A percentile compares a stretch with the other conserved stretches of the same genome.
Evolutionary conservation across 2,113 vertebrate genomes (phyloP).

Genomic region (Argyrosomus japonicus): DNA sequence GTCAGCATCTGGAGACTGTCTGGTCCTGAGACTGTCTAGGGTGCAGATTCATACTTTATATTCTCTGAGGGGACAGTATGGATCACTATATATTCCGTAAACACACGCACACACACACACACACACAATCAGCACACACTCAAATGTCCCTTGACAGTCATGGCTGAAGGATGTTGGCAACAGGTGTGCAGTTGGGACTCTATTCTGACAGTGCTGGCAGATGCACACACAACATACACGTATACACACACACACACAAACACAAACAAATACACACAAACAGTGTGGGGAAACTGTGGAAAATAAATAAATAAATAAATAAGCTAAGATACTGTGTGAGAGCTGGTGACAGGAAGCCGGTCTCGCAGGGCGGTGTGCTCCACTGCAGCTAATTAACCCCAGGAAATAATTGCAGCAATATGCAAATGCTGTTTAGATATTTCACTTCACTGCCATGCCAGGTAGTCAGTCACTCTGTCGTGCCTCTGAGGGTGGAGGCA

Average conservation of each 20-base stretch:
- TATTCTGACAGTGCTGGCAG: slow-evolving; percentile 85
- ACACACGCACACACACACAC: slow-evolving; percentile 36
- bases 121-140: slow-evolving; percentile 47
- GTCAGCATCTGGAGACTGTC: slow-evolving; percentile 60
- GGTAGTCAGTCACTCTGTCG: slow-evolving; percentile 90
- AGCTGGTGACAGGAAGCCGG: slow-evolving; percentile 91
- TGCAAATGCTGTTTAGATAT: slow-evolving; percentile 98
- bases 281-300: slow-evolving; percentile 40
- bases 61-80: slow-evolving; percentile 61
- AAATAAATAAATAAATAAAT: slow-evolving; percentile 77
- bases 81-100: slow-evolving; percentile 64
- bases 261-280: slow-evolving; percentile 47
- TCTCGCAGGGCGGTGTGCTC: slow-evolving; percentile 93
- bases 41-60: slow-evolving; percentile 55
- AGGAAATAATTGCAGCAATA: slow-evolving; percentile 99
- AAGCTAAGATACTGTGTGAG: slow-evolving; percentile 83
- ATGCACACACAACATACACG: slow-evolving; percentile 75
- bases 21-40: slow-evolving; percentile 44
- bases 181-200: slow-evolving; percentile 85
- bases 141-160: slow-evolving; percentile 76
- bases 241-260: slow-evolving; percentile 41
- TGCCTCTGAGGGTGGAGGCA: slow-evolving; percentile 69
- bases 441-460: slow-evolving; percentile 91
- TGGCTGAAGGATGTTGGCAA: slow-evolving; percentile 85
- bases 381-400: slow-evolving; percentile 98